phyloP scores from a whole-genome alignment of 2,888 invertebrate genomes.

The Agrochola macilenta region DNA sequence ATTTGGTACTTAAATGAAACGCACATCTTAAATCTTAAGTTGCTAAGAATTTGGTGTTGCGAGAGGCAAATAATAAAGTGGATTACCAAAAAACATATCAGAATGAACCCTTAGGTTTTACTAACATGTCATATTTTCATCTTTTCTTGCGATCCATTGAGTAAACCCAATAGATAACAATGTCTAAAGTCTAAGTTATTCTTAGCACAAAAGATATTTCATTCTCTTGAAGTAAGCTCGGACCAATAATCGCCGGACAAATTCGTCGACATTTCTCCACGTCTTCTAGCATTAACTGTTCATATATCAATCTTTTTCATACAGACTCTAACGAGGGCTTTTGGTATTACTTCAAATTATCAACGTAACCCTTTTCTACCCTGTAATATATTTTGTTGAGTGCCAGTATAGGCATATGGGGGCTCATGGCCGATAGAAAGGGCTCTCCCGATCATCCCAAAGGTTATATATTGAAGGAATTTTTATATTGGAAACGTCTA shows the following conservation, averaged over 20 bases:
- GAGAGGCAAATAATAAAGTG: background rate
- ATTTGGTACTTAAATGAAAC: slow-evolving; percentile 1
- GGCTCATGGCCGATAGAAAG: slow-evolving; percentile 61
- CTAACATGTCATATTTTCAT: background rate
- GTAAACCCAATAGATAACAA: background rate
- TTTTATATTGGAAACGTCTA: slow-evolving; percentile 68
- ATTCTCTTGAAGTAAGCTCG: slow-evolving; percentile 8
- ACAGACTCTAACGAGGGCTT: slow-evolving; percentile 52
- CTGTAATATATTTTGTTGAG: slow-evolving; percentile 64
- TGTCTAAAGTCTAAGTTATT: background rate
- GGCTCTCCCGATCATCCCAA: slow-evolving; percentile 63
- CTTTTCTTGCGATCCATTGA: background rate
- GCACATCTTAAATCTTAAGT: background rate
- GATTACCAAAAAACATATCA: background rate
- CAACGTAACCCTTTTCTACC: slow-evolving; percentile 61
- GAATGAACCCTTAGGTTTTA: background rate
- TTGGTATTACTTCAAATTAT: slow-evolving; percentile 65
- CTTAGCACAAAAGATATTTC: slow-evolving; percentile 11
- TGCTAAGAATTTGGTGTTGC: background rate
- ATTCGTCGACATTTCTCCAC: slow-evolving; percentile 43
- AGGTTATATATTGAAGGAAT: slow-evolving; percentile 61
- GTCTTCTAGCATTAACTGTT: slow-evolving; percentile 44
- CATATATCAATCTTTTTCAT: slow-evolving; percentile 61
- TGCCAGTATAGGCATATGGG: slow-evolving; percentile 41
- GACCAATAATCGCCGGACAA: slow-evolving; percentile 39